Percentiles rank a stretch among this genome's conserved stretches.
phyloP scores from a whole-genome alignment of 2,797 vertebrate species.

The Oreochromis grahami region DNA sequence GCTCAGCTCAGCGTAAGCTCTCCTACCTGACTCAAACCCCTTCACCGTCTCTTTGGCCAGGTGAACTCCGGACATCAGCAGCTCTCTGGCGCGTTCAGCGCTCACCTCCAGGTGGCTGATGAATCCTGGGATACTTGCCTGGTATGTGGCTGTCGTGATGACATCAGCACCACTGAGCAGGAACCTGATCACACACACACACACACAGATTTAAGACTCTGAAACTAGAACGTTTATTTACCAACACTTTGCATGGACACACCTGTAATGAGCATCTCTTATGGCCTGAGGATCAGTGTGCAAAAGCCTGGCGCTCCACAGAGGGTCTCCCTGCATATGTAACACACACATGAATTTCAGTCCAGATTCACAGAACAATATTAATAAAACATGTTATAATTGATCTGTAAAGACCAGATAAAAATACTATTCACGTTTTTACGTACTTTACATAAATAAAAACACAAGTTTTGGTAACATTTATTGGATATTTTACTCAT shows the following conservation, averaged over 20 bases:
- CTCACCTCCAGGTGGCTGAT: conserved; percentile 63
- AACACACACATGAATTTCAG: neutral
- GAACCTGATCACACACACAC: conserved; percentile 58
- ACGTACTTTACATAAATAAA: neutral
- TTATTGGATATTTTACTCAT: too few relatives aligned
- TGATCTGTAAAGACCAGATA: neutral
- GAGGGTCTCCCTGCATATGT: conserved; percentile 74
- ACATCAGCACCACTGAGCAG: conserved; percentile 80
- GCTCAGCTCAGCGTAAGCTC: neutral
- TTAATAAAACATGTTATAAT: neutral
- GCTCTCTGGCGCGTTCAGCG: conserved; percentile 61
- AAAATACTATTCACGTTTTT: neutral
- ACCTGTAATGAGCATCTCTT: conserved; percentile 77
- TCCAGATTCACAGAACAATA: neutral
- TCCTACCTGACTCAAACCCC: conserved; percentile 60
- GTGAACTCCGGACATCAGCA: conserved; percentile 75
- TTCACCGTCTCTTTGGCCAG: conserved; percentile 71
- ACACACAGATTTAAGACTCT: neutral
- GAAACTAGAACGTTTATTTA: neutral
- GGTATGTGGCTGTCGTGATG: conserved; percentile 80
- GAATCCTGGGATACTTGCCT: conserved; percentile 80
- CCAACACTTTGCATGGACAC: neutral
- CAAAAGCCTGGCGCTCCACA: conserved; percentile 82
- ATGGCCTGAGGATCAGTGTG: conserved; percentile 77
- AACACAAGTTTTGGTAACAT: neutral